A percentile compares a stretch with the other conserved stretches of the same genome.
phyloP scores from a whole-genome alignment of 2,113 vertebrate genomes.

The cat (Felis catus) region F.catus_Fca126_mat1.0 CM031414.1:56142001-56142500 shows the following conservation, averaged over 20 bases:
- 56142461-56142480: slow-evolving; percentile 82
- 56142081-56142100: not conserved
- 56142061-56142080: not conserved
- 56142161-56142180: slow-evolving; percentile 55
- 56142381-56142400: slow-evolving; percentile 90
- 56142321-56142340: slow-evolving; percentile 92
- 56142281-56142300: slow-evolving; percentile 94
- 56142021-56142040: not conserved
- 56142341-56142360: slow-evolving; percentile 86
- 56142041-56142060: not conserved
- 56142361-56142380: slow-evolving; percentile 89
- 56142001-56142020: not conserved
- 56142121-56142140: slow-evolving; percentile 66
- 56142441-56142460: slow-evolving; percentile 90
- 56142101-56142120: slow-evolving; percentile 64
- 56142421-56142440: slow-evolving; percentile 88
- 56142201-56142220: slow-evolving; percentile 92
- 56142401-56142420: slow-evolving; percentile 90
- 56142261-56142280: slow-evolving; percentile 85
- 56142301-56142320: slow-evolving; percentile 92
- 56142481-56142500: slow-evolving; percentile 82
- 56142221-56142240: slow-evolving; percentile 84
- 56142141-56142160: slow-evolving; percentile 75
- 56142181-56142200: slow-evolving; percentile 74
- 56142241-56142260: slow-evolving; percentile 94